Percentiles rank a stretch among this genome's conserved stretches.
phyloP scores from a whole-genome alignment of 2,113 vertebrate species.

The Gobiocypris rarus region DNA sequence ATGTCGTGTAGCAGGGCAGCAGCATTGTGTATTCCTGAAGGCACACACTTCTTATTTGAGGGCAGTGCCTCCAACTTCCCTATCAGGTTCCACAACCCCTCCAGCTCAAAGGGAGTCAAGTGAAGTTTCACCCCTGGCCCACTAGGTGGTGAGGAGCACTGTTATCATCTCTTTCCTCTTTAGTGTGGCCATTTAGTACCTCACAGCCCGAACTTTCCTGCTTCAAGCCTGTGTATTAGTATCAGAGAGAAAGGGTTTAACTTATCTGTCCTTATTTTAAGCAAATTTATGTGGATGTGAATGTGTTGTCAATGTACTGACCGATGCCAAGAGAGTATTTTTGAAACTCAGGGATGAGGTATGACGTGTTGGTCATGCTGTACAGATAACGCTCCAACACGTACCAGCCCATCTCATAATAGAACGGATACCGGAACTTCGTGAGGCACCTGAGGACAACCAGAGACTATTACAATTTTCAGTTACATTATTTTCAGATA shows the following conservation, averaged over 20 bases:
- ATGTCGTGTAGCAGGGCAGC: constrained; percentile 87
- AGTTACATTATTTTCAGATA: background rate
- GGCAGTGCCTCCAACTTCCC: constrained; percentile 93
- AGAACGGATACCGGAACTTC: constrained; percentile 98
- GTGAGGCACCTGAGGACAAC: constrained; percentile 86
- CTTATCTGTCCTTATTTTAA: background rate
- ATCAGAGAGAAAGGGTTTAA: background rate
- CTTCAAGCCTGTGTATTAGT: constrained; percentile 67
- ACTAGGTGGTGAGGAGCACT: constrained; percentile 46
- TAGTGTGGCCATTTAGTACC: constrained; percentile 52
- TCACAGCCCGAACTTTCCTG: constrained; percentile 58
- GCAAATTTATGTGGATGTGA: background rate
- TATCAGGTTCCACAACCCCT: constrained; percentile 91
- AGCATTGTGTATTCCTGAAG: constrained; percentile 87
- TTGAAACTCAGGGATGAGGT: constrained; percentile 96
- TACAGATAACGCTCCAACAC: constrained; percentile 96
- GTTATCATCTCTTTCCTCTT: constrained; percentile 35
- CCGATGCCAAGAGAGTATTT: constrained; percentile 94
- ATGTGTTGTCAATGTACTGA: constrained; percentile 68
- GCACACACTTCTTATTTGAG: constrained; percentile 91
- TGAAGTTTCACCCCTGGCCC: constrained; percentile 60
- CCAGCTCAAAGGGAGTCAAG: constrained; percentile 91
- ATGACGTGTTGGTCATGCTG: constrained; percentile 90
- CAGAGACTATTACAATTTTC: background rate
- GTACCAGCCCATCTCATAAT: constrained; percentile 99